Base-by-base conservation (phyloP, 2,888 invertebrate genomes). In the Sesia apiformis region DNA sequence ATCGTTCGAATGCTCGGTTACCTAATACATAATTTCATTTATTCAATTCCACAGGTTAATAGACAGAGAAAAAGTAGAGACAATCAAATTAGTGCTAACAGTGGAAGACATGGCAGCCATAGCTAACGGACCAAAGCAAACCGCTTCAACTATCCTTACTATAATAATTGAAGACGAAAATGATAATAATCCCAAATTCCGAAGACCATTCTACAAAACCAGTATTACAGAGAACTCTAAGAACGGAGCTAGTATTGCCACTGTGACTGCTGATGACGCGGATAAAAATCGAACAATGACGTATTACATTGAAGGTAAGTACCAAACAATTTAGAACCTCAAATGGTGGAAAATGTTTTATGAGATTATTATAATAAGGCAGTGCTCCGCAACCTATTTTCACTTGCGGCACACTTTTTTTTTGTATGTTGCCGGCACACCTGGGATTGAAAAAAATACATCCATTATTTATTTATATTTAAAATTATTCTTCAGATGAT, bases 191-290 rank as follows among this genome's bases (percentile, higher is more conserved):
- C 97, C 97, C 0, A 93, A 92, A 69, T 97, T 97, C 72, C 90
- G 94, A 40, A 92, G 94, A 65, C 93, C 95, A 0, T 94, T 93
- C 64, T 97, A 97, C 65, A 92, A 93, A 58, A 92, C 94, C 55
- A 92, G 95, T 0, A 93, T 97, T 0, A 93, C 96, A 0, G 97
- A 97, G 76, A 98, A 97, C 76, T 95, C 96, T 53, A 95, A 96
- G 78, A 94, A 93, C 66, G 97, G 97, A 0, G 93, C 93, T 0
- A 91, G 93, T 52, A 93, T 97, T 5, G 93, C 93, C 0, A 95
- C 92, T 54, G 92, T 97, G 0, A 90, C 94, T 7, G 97, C 97
- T 1, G 94, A 95, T 67, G 97, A 98, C 76, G 92, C 94, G 0
- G 97, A 98, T 75, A 95, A 94, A 77, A 97, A 97, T 82, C 92